Percentiles rank a stretch among this genome's conserved stretches.
Conservation (phyloP, 2,888 invertebrate species). For the Nematopogon swammerdamellus region DNA sequence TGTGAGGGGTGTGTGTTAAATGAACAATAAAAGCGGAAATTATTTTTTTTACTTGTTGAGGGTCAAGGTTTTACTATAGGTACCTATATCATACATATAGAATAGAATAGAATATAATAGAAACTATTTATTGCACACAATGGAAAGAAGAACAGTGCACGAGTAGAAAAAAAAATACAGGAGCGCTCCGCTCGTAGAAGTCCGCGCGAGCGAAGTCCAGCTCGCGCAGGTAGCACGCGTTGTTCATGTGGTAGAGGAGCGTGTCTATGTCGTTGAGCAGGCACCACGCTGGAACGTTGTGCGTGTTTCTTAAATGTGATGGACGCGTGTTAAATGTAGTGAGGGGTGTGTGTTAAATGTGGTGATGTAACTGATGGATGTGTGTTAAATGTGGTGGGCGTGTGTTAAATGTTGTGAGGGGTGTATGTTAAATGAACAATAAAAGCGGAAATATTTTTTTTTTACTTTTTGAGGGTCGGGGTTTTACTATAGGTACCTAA, state of each 20-base stretch:
- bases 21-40: no score
- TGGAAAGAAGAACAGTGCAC: no score
- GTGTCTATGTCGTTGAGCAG: slow-evolving; percentile 86
- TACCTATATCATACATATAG: slow-evolving; percentile 76
- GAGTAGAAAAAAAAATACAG: no score
- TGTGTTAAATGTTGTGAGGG: slow-evolving; percentile 72
- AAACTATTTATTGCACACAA: no score
- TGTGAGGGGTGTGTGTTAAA: slow-evolving; percentile 69
- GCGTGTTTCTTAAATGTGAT: no score
- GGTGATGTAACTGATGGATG: no score
- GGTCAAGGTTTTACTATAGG: slow-evolving; percentile 73
- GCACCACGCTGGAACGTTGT: slow-evolving; percentile 65
- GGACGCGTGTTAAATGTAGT: slow-evolving; percentile 1
- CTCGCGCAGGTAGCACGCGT: slow-evolving; percentile 82
- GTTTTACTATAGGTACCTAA: slow-evolving; percentile 73
- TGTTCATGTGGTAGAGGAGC: slow-evolving; percentile 87
- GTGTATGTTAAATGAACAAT: no score
- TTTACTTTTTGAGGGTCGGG: no score
- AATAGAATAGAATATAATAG: no score
- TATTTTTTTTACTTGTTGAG: no score
- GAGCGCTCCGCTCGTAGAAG: slow-evolving; percentile 75
- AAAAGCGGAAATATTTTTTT: no score
- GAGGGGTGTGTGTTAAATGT: neutral
- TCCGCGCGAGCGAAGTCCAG: slow-evolving; percentile 86
- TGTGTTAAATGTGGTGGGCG: no score